Conservation (phyloP, 1,140 invertebrate genomes). For the Drosophila littoralis region DNA sequence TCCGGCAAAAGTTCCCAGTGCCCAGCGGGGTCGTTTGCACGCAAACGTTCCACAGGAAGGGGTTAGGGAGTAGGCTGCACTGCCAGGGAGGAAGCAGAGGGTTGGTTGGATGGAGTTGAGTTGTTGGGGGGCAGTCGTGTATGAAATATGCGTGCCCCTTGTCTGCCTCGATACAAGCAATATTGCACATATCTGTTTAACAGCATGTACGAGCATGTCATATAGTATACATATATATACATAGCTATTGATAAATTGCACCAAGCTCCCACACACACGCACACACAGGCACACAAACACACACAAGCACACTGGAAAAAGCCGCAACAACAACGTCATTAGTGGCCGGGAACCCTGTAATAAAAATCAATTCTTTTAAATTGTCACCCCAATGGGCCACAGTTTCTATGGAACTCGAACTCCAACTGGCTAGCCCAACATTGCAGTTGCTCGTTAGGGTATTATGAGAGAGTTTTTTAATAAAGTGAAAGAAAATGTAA, state of each 20-base stretch:
- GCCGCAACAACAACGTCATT: slow-evolving; percentile 59
- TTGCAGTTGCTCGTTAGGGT: neutral
- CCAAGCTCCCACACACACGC: neutral
- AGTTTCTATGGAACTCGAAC: slow-evolving; percentile 25
- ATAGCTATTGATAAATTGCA: slow-evolving; percentile 52
- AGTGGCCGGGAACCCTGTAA: slow-evolving; percentile 49
- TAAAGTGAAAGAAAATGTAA: neutral
- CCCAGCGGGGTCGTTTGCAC: slow-evolving; percentile 58
- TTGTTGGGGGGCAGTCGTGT: slow-evolving; percentile 31
- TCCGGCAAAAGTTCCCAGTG: slow-evolving; percentile 34
- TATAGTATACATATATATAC: slow-evolving; percentile 13
- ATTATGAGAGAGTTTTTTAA: neutral
- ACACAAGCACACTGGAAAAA: slow-evolving; percentile 22
- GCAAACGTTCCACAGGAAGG: slow-evolving; percentile 11
- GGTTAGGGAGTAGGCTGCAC: neutral
- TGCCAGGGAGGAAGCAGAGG: neutral
- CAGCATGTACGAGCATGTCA: slow-evolving; percentile 18
- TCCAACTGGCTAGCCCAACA: neutral
- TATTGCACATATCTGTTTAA: slow-evolving; percentile 47
- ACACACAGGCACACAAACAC: neutral
- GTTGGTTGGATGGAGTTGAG: neutral
- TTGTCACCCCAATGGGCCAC: slow-evolving; percentile 40
- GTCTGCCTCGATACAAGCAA: slow-evolving; percentile 36
- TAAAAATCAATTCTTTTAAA: slow-evolving; percentile 64
- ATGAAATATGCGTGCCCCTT: slow-evolving; percentile 54